Evolutionary conservation across 2,797 vertebrate species (phyloP).

Genomic region (Botia almorhae): DNA sequence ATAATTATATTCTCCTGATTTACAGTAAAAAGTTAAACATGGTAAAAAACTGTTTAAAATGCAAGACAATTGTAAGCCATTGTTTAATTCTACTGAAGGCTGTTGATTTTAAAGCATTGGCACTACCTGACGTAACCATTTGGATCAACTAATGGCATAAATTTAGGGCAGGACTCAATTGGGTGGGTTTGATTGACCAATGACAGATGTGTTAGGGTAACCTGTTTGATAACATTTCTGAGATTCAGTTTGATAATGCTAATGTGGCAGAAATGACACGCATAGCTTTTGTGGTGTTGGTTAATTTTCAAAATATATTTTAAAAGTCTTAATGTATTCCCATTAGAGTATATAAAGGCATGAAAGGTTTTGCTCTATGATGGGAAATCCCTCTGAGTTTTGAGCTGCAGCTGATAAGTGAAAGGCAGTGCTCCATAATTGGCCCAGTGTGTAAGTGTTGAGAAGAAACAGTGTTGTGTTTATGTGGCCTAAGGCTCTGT

Average conservation of each 20-base stretch:
- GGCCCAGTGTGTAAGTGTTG: constrained; percentile 18
- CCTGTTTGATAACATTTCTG: neutral
- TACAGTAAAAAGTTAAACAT: neutral
- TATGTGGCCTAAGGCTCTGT: constrained; percentile 35
- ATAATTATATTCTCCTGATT: neutral
- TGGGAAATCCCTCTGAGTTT: constrained; percentile 3
- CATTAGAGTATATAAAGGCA: neutral
- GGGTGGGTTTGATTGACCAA: too few species aligned
- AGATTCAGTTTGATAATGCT: neutral
- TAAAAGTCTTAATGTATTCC: neutral
- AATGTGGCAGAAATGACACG: neutral
- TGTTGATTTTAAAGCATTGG: too few species aligned
- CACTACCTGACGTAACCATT: too few species aligned
- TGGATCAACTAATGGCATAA: too few species aligned
- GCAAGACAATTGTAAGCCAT: too few species aligned
- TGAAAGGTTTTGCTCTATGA: neutral
- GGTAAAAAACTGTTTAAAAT: neutral
- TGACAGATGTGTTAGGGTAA: too few species aligned
- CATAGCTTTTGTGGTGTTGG: neutral
- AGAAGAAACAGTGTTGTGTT: constrained; percentile 49
- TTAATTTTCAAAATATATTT: neutral
- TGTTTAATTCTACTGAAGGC: too few species aligned
- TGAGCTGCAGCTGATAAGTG: constrained; percentile 39
- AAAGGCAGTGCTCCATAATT: constrained; percentile 40
- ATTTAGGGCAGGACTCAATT: too few species aligned